Evolutionary conservation across 1,140 invertebrate genomes (phyloP), one percentile per base, ranked within the genome.

Genomic region (Pogonomyrmex californicus): DNA sequence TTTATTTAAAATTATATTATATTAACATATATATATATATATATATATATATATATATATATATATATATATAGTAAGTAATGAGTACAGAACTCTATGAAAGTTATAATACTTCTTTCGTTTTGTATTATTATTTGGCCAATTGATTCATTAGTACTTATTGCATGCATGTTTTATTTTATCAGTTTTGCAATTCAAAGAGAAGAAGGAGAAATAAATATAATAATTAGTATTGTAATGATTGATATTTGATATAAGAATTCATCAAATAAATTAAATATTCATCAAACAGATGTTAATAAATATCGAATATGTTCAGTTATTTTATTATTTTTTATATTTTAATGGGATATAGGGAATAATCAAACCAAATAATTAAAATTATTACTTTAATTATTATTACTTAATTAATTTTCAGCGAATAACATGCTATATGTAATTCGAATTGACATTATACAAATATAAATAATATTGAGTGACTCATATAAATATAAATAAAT

Each of bases 131-230:
- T 38, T 63, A 63, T 63, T 63, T 36, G 14, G 17, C 4, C 12
- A 63, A 63, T 63, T 60, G 30, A 60, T 60, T 33, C 33, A 60
- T 60, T 3, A 30, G 56, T 60, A 36, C 17, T 62, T 62, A 62
- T 33, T 5, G 60, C 60, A 63, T 2, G 4, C 23, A 12, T 1
- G 9, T 17, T 63, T 63, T 2, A 3, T 63, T 17, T 38, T 7
- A 7, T 38, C 9, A 60, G 23, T n/a, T 60, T 2, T 17, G 33
- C 14, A 38, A 17, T 9, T 4, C 17, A 38, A 63, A 2, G 4
- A 63, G 14, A 36, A 63, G 9, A 36, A 17, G 23, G 23, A 63
- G 30, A 36, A 60, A 60, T 2, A 33, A 60, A 33, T 12, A 10
- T 33, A 10, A 60, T 10, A n/a, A 58, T 58, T 23, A 23, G 23